Evolutionary conservation across 1,140 invertebrate genomes (phyloP), one percentile per base, ranked within the genome.

Genomic region (Plutomurus gul): DNA sequence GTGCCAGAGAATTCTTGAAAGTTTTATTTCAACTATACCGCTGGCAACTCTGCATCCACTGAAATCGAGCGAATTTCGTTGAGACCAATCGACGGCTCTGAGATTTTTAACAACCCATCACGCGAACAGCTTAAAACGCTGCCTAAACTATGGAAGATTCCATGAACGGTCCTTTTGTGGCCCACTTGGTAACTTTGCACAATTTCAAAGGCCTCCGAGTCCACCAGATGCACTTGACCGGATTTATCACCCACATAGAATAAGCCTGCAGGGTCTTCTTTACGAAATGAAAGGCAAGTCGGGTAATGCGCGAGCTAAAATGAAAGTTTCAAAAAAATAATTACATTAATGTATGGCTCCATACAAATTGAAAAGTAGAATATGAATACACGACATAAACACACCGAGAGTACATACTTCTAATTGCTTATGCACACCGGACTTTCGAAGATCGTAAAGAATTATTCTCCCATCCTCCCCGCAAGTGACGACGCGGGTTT

Each of bases 381-480:
- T n/a, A n/a, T n/a, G n/a, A n/a, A n/a, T n/a, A 43, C 40, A 43
- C 40, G n/a, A 8, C 8, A 8, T 8, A 43, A 43, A n/a, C 40
- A 43, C 8, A 43, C 40, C 40, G n/a, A 43, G 40, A 43, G n/a
- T 43, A 43, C 40, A 43, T 10, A 43, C 40, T 10, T 43, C n/a
- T 43, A 8, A 43, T 10, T 43, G 40, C n/a, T 10, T 8, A 10
- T 43, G 40, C n/a, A 43, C 40, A n/a, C n/a, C n/a, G n/a, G n/a
- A 43, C 8, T 43, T 43, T 10, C 40, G 40, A 43, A 80, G 82
- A 74, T 88, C 87, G 84, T 84, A 87, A 4, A 87, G 77, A 7
- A 82, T 83, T 13, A 87, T 81, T 16, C 84, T 84, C 46, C 85
- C 85, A 79, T 88, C 88, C 83, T 88, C 88, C 83, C 87, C 86